Base-by-base conservation (phyloP, 2,888 invertebrate species). In the Lydus trimaculatus region DNA sequence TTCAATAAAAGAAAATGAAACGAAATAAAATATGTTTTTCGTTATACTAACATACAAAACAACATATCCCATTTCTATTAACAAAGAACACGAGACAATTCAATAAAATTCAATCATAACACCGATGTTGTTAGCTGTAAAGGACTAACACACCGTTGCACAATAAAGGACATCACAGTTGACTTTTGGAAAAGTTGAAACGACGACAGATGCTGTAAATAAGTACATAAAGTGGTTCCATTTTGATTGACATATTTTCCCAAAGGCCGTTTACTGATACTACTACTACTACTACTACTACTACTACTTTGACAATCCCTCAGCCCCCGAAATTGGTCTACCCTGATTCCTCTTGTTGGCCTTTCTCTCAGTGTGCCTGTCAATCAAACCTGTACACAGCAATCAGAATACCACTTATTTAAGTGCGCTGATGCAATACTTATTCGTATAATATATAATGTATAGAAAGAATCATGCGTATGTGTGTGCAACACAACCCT, bases 181-280 rank as follows among this genome's bases (percentile, higher is more conserved):
- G 79, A 79, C 79, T 79, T 76, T 70, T 56, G 15, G 56, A 56
- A 28, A 56, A 25, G 28, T 52, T 67, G 75, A 78, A 78, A 78
- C 75, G 79, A 71, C 80, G 79, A 82, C 82, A 82, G 82, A 82
- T 82, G 82, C 79, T 77, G 73, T 78, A 80, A 80, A 80, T 79
- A 79, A 78, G 79, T 74, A 79, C 77, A 80, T 80, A 79, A 77
- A 80, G 77, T 79, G 76, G 71, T 75, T 75, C 25, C 1, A 66
- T 63, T 71, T 75, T 84, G 84, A 84, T 84, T 83, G 84, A 83
- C 84, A 78, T 81, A 81, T 83, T 82, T 82, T 83, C 83, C 83
- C 83, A 79, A 75, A 81, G 81, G 83, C 78, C 77, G 76, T 75
- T 76, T 72, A 70, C 75, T 73, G 73, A 74, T 74, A 72, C 71